Conservation (phyloP, 1,140 invertebrate genomes). For the Chionoecetes opilio region DNA sequence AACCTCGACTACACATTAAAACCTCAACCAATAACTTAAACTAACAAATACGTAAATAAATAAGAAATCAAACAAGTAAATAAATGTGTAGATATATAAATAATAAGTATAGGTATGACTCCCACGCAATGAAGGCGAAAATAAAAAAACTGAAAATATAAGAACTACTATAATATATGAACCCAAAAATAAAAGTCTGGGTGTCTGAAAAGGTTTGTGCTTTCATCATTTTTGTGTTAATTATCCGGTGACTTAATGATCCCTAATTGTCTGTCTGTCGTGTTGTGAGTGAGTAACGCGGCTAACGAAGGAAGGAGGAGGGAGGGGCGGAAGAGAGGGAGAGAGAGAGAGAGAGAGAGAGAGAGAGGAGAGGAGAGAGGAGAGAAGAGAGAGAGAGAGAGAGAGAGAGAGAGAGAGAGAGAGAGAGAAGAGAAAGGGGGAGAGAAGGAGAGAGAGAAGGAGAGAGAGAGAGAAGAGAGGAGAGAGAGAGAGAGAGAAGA, state of each 20-base stretch:
- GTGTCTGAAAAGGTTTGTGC: slow-evolving; percentile 38
- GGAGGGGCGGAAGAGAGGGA: neutral
- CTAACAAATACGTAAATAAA: neutral
- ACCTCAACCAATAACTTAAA: neutral
- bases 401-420: neutral
- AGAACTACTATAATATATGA: no score
- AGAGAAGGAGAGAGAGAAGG: no score
- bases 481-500: no score
- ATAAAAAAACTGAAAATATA: no score
- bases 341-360: neutral
- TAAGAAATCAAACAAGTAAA: neutral
- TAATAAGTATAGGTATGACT: neutral
- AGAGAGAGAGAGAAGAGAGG: no score
- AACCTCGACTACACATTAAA: neutral
- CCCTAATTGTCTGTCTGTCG: slow-evolving; percentile 19
- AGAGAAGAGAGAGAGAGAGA: neutral
- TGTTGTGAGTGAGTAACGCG: slow-evolving; percentile 6
- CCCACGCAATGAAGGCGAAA: neutral
- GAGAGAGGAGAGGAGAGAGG: neutral
- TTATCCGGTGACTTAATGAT: slow-evolving; percentile 52
- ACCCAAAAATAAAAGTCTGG: neutral
- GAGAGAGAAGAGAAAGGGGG: no score
- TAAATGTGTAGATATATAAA: neutral
- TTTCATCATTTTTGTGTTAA: slow-evolving; percentile 48
- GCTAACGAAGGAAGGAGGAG: slow-evolving; percentile 6